These are phyloP conservation scores for Bruchidius siliquastri DNA, from an alignment of 2,888 invertebrate species.

Conservation along the genomic window DNA sequence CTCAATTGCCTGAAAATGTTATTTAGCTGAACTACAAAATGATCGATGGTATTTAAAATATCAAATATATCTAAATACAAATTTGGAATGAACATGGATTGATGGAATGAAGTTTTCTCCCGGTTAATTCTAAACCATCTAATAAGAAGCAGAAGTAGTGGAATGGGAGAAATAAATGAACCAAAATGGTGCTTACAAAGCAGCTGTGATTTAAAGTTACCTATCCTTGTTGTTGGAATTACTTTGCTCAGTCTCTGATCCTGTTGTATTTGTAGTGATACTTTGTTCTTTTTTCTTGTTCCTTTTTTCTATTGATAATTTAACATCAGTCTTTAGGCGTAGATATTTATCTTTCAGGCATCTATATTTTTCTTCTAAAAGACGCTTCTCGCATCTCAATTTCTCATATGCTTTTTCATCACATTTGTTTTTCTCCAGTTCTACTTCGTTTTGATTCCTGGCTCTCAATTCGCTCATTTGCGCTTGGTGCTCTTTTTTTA, in stretches of 20 bases:
- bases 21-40: too few species aligned
- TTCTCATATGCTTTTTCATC: conserved; percentile 55
- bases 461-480: conserved; percentile 61
- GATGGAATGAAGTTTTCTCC: too few species aligned
- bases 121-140: too few species aligned
- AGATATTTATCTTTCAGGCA: conserved; percentile 79
- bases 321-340: conserved; percentile 73
- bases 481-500: conserved; percentile 64
- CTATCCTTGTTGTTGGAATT: conserved; percentile 60
- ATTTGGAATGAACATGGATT: too few species aligned
- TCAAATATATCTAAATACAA: too few species aligned
- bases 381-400: conserved; percentile 63
- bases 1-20: too few species aligned
- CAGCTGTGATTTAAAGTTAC: conserved; percentile 17
- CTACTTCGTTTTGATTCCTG: conserved; percentile 53
- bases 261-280: conserved; percentile 56
- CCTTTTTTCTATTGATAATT: conserved; percentile 70
- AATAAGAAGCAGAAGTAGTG: background rate
- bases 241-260: conserved; percentile 76
- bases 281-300: conserved; percentile 61
- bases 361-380: conserved; percentile 72
- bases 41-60: too few species aligned
- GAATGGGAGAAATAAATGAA: background rate
- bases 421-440: conserved; percentile 34
- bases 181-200: background rate